Base-by-base conservation (phyloP, 2,113 vertebrate species). In the Saguinus midas region DNA sequence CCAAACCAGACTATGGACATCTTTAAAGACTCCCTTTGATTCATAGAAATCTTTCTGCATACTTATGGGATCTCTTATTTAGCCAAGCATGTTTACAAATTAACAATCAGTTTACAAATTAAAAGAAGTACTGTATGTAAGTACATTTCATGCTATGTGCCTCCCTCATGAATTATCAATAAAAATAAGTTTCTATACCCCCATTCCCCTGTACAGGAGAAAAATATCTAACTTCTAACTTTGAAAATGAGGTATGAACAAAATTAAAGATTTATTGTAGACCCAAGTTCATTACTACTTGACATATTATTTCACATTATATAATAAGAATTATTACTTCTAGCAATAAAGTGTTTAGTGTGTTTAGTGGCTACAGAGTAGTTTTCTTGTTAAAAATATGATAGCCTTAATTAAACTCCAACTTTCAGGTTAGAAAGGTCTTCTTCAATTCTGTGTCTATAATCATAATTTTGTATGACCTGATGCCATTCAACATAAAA, bases 151-250 rank as follows among this genome's bases (percentile, higher is more conserved):
- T 75, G 40, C 14, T 79, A 37, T 6, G 23, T 81, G 64, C 18
- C 72, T 90, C 6, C 57, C 11, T 23, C 66, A 66, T 75, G 55
- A 82, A 68, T 64, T 85, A 82, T 55, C 68, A 73, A 55, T 87
- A 75, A 94, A 68, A 13, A 10, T 87, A 73, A 85, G 35, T 81
- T 84, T 90, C 45, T 55, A 80, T 12, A 45, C 79, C 17, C 18
- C 86, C 14, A 20, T 58, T 93, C 14, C 58, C 73, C 16, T 16
- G 23, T 68, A 89, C 3, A 78, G 58, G 18, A 64, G 61, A 79
- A 88, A 87, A 93, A 61, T 92, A 66, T 35, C 68, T 87, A 91
- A 61, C 88, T 87, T 35, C 68, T 87, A 91, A 72, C 88, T 87
- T 82, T 64, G 52, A 85, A 89, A 78, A 88, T 37, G 66, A 27